A percentile compares a stretch with the other conserved stretches of the same genome.
Conservation (phyloP, 1,140 invertebrate genomes). For the Helicoverpa armigera region DNA sequence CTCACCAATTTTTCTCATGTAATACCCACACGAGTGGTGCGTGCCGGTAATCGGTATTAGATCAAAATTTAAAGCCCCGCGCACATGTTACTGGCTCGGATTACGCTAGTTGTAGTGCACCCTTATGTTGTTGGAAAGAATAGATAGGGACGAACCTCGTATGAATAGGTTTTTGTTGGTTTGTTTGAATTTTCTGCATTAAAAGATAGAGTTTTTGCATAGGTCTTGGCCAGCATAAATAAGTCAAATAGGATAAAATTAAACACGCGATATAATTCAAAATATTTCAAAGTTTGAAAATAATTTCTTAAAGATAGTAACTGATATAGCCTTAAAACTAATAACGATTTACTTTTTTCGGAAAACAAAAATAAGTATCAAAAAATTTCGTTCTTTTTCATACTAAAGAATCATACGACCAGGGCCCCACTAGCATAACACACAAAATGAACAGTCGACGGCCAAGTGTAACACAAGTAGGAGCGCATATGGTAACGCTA, state of each 20-base stretch:
- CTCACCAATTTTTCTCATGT: constrained; percentile 46
- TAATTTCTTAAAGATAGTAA: too few relatives aligned
- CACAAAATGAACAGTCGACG: constrained; percentile 79
- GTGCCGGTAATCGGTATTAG: constrained; percentile 81
- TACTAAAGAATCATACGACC: neutral
- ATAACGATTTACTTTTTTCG: too few relatives aligned
- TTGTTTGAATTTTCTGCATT: neutral
- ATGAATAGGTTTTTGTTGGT: constrained; percentile 3
- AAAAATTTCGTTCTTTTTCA: constrained; percentile 2
- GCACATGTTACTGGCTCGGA: constrained; percentile 80
- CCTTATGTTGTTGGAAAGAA: constrained; percentile 57
- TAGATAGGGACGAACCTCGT: neutral
- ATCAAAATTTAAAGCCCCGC: constrained; percentile 81
- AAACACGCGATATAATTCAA: too few relatives aligned
- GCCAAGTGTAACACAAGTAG: constrained; percentile 83
- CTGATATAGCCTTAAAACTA: too few relatives aligned
- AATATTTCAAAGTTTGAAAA: too few relatives aligned
- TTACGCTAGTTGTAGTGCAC: constrained; percentile 72
- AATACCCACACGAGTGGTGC: constrained; percentile 57
- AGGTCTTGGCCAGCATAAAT: too few relatives aligned
- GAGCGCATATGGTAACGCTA: constrained; percentile 84
- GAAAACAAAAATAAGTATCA: neutral
- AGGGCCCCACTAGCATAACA: constrained; percentile 53
- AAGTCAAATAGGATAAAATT: too few relatives aligned
- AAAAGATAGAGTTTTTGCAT: too few relatives aligned